Base-by-base conservation (phyloP, 2,113 vertebrate genomes). In the Thinocorus orbignyianus region DNA sequence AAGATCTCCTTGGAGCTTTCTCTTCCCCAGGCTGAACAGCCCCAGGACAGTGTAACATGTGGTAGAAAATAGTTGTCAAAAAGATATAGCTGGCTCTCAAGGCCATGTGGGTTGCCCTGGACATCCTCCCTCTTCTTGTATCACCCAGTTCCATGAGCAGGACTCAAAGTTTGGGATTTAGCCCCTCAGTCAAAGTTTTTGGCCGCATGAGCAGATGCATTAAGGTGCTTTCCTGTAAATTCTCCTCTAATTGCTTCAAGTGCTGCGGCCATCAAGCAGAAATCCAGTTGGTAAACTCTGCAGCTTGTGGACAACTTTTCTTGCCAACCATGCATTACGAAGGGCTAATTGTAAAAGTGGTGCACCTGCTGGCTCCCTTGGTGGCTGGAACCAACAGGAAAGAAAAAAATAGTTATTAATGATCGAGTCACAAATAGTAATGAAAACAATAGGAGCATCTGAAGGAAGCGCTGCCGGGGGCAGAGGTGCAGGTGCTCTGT, bases 291-390 rank as follows among this genome's bases (percentile, higher is more conserved):
- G 89, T 95, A 89, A 95, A 96, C 86, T 95, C 91, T 90, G 94
- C 93, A 96, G 96, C 83, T 96, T 42, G 81, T 57, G 94, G 95
- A 96, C 96, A 97, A 97, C 96, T 97, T 98, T 98, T 98, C 85
- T 96, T 98, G 98, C 98, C 98, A 98, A 92, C 93, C 93, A 92
- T 61, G 94, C 96, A 98, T 97, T 98, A 97, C 93, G 24, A 93
- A 97, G 93, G 95, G 96, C 97, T 98, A 98, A 98, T 98, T 98
- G 98, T 97, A 97, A 98, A 97, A 92, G 93, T 89, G 96, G 81
- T 92, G 95, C 98, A 98, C 98, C 98, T 98, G 98, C 98, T 89
- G 93, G 95, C 93, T 98, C 96, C 98, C 97, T 95, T 95, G 86
- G 97, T 97, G 97, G 87, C 96, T 98, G 95, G 62, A 95, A 77